Conservation (phyloP, 1,140 invertebrate species). For the Tetragonula clypearis region DNA sequence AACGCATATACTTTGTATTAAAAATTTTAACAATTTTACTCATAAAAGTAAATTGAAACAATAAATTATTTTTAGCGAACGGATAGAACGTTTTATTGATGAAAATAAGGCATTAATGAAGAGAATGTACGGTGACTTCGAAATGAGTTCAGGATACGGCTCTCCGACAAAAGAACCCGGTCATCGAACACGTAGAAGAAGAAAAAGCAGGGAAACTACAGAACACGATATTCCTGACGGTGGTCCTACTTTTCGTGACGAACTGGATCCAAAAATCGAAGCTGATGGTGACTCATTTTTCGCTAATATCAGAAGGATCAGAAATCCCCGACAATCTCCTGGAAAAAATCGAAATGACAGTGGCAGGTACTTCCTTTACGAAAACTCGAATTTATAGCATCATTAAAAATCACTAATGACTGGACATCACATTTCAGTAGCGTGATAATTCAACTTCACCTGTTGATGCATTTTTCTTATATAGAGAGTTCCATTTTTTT, state of each 20-base stretch:
- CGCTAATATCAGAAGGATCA: slow-evolving; percentile 78
- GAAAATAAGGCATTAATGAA: slow-evolving; percentile 96
- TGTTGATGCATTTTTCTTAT: not conserved
- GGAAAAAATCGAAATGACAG: slow-evolving; percentile 83
- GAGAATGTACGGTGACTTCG: slow-evolving; percentile 95
- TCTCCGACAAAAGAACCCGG: slow-evolving; percentile 79
- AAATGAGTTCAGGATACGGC: slow-evolving; percentile 83
- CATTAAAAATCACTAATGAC: not conserved
- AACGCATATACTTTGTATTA: not conserved
- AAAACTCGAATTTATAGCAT: not conserved
- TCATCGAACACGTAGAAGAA: slow-evolving; percentile 76
- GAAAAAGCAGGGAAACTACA: slow-evolving; percentile 71
- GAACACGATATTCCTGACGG: slow-evolving; percentile 80
- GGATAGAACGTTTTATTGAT: slow-evolving; percentile 95
- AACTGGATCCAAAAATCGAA: slow-evolving; percentile 48
- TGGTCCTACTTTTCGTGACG: slow-evolving; percentile 75
- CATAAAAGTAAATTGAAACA: not conserved
- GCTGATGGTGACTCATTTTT: slow-evolving; percentile 82
- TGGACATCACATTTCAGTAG: not conserved
- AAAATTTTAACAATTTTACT: not conserved
- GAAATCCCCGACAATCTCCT: slow-evolving; percentile 83
- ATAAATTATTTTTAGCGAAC: slow-evolving; percentile 86
- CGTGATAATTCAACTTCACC: not conserved
- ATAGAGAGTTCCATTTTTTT: not conserved
- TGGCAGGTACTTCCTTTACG: slow-evolving; percentile 79